phyloP scores from a whole-genome alignment of 2,888 invertebrate species.

The Nemapogon koenigi region DNA sequence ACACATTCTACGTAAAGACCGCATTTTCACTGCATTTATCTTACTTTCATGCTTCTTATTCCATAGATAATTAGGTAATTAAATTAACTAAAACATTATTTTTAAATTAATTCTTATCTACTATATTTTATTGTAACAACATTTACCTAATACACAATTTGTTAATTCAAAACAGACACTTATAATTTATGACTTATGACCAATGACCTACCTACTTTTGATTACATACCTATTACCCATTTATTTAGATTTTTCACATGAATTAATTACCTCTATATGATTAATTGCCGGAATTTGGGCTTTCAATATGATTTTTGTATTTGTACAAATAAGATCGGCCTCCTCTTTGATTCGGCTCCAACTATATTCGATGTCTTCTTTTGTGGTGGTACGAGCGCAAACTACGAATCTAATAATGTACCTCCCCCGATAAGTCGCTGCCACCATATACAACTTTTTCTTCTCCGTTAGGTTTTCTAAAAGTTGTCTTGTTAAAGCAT shows the following conservation, averaged over 20 bases:
- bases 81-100: no score
- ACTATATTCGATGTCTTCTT: constrained; percentile 77
- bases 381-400: constrained; percentile 75
- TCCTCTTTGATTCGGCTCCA: constrained; percentile 71
- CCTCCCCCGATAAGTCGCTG: constrained; percentile 71
- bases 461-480: constrained; percentile 75
- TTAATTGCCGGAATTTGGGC: constrained; percentile 35
- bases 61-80: no score
- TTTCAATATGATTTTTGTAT: constrained; percentile 27
- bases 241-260: constrained; percentile 47
- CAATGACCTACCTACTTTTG: no score
- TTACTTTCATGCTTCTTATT: no score
- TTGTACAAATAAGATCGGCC: constrained; percentile 37
- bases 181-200: no score
- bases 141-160: no score
- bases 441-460: constrained; percentile 82
- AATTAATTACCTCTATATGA: constrained; percentile 30
- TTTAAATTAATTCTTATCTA: no score
- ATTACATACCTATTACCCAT: no score
- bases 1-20: no score
- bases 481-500: constrained; percentile 72
- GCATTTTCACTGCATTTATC: no score
- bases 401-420: constrained; percentile 83
- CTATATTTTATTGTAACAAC: no score
- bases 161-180: no score